These are phyloP conservation scores for Periophthalmus magnuspinnatus DNA, from an alignment of 2,797 vertebrate genomes.

Conservation along the genomic window DNA sequence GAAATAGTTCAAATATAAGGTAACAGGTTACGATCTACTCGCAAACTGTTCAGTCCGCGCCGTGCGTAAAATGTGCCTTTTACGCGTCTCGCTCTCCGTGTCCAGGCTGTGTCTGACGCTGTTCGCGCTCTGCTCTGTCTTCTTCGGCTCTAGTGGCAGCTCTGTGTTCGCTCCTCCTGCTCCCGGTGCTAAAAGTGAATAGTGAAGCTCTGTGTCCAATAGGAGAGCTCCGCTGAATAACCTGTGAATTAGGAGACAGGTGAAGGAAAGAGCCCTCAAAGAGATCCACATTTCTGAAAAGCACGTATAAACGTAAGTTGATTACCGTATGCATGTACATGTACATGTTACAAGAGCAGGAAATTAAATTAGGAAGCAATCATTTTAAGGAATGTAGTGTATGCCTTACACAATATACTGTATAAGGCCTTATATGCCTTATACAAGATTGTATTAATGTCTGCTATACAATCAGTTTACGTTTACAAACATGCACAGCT, in stretches of 20 bases:
- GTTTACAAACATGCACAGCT: not conserved
- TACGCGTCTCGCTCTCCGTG: constrained; percentile 28
- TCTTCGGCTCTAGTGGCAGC: constrained; percentile 8
- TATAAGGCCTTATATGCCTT: not conserved
- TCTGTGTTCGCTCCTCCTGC: constrained; percentile 22
- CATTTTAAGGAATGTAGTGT: not conserved
- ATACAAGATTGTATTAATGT: not conserved
- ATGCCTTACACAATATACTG: no score
- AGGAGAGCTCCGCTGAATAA: constrained; percentile 25
- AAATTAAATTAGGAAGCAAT: not conserved
- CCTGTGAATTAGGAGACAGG: constrained; percentile 33
- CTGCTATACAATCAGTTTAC: not conserved
- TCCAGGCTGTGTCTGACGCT: not conserved
- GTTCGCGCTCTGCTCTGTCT: not conserved
- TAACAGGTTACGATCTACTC: not conserved
- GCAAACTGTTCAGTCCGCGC: not conserved
- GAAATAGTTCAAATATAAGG: not conserved
- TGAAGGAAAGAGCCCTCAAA: constrained; percentile 23
- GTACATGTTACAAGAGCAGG: not conserved
- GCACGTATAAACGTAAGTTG: constrained; percentile 13
- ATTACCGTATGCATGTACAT: not conserved
- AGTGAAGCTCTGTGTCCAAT: constrained; percentile 30
- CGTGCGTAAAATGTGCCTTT: constrained; percentile 49
- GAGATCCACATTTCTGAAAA: constrained; percentile 21
- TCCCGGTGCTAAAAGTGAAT: constrained; percentile 25